These are phyloP conservation scores for Lamproptera curius DNA, from an alignment of 2,888 invertebrate species.

Conservation along the genomic window DNA sequence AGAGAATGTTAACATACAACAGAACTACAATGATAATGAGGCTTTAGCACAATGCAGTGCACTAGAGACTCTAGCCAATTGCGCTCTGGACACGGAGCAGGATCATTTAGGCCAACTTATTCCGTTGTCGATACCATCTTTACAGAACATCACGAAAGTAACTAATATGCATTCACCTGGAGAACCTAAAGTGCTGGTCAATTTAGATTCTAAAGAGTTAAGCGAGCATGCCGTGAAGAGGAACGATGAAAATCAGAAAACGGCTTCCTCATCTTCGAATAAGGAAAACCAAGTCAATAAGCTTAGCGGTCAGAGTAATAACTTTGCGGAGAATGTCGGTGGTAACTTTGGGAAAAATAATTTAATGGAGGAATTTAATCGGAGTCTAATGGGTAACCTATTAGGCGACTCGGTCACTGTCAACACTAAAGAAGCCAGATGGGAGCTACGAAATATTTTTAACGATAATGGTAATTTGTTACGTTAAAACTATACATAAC, in stretches of 20 bases:
- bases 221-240: slow-evolving; percentile 58
- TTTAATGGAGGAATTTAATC: slow-evolving; percentile 69
- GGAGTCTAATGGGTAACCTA: slow-evolving; percentile 70
- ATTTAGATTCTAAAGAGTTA: slow-evolving; percentile 69
- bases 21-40: slow-evolving; percentile 57
- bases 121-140: slow-evolving; percentile 62
- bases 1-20: slow-evolving; percentile 42
- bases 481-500: not conserved
- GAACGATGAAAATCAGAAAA: slow-evolving; percentile 49
- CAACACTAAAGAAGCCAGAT: slow-evolving; percentile 83
- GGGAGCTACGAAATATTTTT: slow-evolving; percentile 81
- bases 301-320: slow-evolving; percentile 32
- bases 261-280: slow-evolving; percentile 32
- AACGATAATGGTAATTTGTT: slow-evolving; percentile 63
- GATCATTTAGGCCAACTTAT: slow-evolving; percentile 67
- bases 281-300: slow-evolving; percentile 56
- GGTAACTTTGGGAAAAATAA: slow-evolving; percentile 58
- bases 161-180: slow-evolving; percentile 71
- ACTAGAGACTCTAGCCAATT: slow-evolving; percentile 69
- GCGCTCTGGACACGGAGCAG: slow-evolving; percentile 66
- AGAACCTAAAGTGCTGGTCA: slow-evolving; percentile 68
- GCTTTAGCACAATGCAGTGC: slow-evolving; percentile 71
- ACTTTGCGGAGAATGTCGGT: slow-evolving; percentile 46
- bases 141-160: slow-evolving; percentile 70
- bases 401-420: slow-evolving; percentile 79